These are phyloP conservation scores for Ormia ochracea DNA, from an alignment of 2,888 invertebrate genomes.

Conservation along the genomic window DNA sequence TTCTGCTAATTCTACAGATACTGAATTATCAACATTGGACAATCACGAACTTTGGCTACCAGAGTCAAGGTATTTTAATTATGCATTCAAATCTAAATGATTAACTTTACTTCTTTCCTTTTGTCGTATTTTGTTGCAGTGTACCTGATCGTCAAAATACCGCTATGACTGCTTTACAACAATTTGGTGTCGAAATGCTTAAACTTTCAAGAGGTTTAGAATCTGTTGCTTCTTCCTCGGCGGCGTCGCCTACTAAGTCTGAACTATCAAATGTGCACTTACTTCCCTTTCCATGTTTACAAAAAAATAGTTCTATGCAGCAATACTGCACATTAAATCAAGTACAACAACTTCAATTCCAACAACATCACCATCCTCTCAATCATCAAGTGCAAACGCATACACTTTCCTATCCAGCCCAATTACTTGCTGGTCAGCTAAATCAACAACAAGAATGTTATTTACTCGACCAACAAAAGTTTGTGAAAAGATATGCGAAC, in stretches of 20 bases:
- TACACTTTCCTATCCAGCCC: conserved; percentile 12
- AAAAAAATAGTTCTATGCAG: conserved; percentile 64
- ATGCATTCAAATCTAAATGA: neutral
- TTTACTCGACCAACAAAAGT: conserved; percentile 16
- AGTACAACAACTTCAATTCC: conserved; percentile 35
- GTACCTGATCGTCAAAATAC: conserved; percentile 86
- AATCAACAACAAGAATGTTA: conserved; percentile 26
- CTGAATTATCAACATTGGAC: conserved; percentile 89
- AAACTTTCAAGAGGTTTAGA: conserved; percentile 88
- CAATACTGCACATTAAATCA: conserved; percentile 13
- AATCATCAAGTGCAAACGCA: conserved; percentile 10
- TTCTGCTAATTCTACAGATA: conserved; percentile 88
- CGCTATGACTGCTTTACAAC: conserved; percentile 90
- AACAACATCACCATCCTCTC: neutral
- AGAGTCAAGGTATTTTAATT: conserved; percentile 80
- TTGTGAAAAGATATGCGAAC: neutral
- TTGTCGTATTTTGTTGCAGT: conserved; percentile 64
- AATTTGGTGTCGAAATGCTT: conserved; percentile 91
- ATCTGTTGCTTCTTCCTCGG: conserved; percentile 79
- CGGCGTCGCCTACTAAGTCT: conserved; percentile 73
- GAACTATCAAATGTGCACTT: conserved; percentile 72
- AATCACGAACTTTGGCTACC: conserved; percentile 90
- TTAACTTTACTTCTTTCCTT: neutral
- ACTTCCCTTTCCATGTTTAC: conserved; percentile 66
- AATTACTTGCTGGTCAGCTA: neutral